Evolutionary conservation across 2,113 vertebrate species (phyloP), one percentile per base, ranked within the genome.

Genomic region (Rhinolophus sinicus): DNA sequence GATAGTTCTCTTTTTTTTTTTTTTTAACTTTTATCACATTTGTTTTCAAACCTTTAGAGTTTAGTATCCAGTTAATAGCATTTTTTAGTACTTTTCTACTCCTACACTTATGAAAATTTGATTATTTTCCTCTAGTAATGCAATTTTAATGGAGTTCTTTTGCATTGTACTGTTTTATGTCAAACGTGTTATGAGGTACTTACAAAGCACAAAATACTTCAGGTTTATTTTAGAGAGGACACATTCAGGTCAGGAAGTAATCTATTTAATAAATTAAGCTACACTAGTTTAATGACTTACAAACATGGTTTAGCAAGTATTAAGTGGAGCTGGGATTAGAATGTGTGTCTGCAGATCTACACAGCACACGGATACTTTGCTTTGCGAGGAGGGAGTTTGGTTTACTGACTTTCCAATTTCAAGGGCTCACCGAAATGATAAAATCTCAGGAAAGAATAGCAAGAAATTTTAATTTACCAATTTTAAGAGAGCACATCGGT

Each of bases 201-300:
- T 90, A 88, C 38, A 94, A 83, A 90, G 77, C n/a, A 85, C 62
- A 86, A 73, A 92, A 62, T 52, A 82, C 58, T 64, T 87, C 50
- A 93, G 33, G 35, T 76, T 97, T 93, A 96, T 92, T 78, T 93
- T 69, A 83, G 52, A 67, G 72, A 92, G 50, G 56, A 93, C 35
- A 50, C 69, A 73, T 1, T 83, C 69, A 86, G 58, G 58, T 96
- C 30, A 75, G 78, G 38, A 82, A 95, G 82, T 86, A 93, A 96
- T 86, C 22, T 83, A 54, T 64, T 96, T 80, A 95, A 93, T 80
- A 97, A 95, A 97, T 54, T 50, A 94, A 77, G 40, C 40, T 85
- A 62, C 40, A 35, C 24, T 95, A 93, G 30, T 88, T 93, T 93
- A 83, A 93, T 86, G 76, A 94, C 64, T 94, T 85, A 76, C 4